Percentiles rank a stretch among this genome's conserved stretches.
Conservation (phyloP, 2,888 invertebrate genomes). For the Tachystola acroxantha region DNA sequence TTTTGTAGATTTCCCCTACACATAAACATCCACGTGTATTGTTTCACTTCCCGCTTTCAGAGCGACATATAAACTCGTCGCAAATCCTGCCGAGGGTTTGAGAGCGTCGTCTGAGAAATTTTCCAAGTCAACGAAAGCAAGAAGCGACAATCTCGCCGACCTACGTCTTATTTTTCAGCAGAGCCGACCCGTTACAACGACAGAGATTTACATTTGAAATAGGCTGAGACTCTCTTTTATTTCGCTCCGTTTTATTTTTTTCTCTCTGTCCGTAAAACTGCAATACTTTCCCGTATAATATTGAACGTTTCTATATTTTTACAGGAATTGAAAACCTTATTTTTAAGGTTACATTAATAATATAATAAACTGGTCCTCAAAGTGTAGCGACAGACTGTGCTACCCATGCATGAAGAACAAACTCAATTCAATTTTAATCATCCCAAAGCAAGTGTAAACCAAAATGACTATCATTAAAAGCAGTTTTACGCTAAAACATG, state of each 20-base stretch:
- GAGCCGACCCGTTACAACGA: constrained; percentile 60
- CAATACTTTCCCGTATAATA: constrained; percentile 13
- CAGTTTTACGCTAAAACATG: too few relatives aligned
- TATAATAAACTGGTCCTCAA: too few relatives aligned
- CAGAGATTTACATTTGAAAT: constrained; percentile 71
- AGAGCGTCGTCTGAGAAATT: constrained; percentile 49
- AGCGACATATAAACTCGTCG: constrained; percentile 52
- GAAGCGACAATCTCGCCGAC: constrained; percentile 58
- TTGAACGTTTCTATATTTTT: constrained; percentile 3
- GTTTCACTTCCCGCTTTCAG: constrained; percentile 49
- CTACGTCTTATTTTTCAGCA: constrained; percentile 63
- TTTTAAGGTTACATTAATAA: too few relatives aligned
- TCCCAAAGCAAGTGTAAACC: too few relatives aligned
- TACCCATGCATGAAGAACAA: too few relatives aligned
- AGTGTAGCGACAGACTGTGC: too few relatives aligned
- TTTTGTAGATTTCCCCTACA: constrained; percentile 32
- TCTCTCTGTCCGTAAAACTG: constrained; percentile 25
- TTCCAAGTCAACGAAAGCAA: constrained; percentile 60
- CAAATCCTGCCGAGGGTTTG: constrained; percentile 52
- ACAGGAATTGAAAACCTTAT: neutral
- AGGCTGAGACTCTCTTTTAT: constrained; percentile 59
- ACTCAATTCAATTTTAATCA: too few relatives aligned
- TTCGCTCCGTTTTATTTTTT: constrained; percentile 49
- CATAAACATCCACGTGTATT: constrained; percentile 40
- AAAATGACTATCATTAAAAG: too few relatives aligned